Percentiles rank a stretch among this genome's conserved stretches.
These are phyloP conservation scores for Onychomys leucogaster DNA, from an alignment of 2,797 vertebrate species.

Conservation along the genomic window DNA sequence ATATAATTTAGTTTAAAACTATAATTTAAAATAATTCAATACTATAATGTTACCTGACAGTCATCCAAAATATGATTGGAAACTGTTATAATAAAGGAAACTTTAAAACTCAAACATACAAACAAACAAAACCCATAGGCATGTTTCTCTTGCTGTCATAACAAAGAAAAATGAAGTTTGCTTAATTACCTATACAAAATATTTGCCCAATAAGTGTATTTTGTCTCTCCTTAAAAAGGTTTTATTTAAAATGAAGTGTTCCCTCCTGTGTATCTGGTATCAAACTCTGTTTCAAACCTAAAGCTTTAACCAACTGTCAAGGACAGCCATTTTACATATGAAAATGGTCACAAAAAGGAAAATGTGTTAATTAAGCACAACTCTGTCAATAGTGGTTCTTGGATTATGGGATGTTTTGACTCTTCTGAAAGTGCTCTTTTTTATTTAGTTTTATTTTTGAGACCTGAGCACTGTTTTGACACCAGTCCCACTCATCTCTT, in stretches of 20 bases:
- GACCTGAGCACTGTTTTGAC: neutral
- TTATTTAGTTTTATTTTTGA: neutral
- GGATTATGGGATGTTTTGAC: neutral
- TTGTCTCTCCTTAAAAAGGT: neutral
- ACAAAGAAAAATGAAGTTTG: constrained; percentile 36
- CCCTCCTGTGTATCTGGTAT: neutral
- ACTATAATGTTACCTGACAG: neutral
- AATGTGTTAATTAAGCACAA: neutral
- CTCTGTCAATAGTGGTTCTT: neutral
- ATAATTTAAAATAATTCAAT: neutral
- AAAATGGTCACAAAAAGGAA: constrained; percentile 32
- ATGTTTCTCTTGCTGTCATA: neutral
- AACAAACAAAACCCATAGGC: neutral
- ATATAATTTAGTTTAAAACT: neutral
- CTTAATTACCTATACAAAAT: neutral
- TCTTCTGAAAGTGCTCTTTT: neutral
- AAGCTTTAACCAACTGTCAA: neutral
- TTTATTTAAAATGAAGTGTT: neutral
- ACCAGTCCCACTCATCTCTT: neutral
- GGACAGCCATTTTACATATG: neutral
- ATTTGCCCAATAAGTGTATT: neutral
- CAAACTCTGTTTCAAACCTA: neutral
- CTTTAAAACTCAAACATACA: neutral
- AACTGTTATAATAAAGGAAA: constrained; percentile 28
- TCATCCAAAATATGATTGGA: neutral